phyloP scores from a whole-genome alignment of 2,113 vertebrate species.

The Amazona guildingii region DNA sequence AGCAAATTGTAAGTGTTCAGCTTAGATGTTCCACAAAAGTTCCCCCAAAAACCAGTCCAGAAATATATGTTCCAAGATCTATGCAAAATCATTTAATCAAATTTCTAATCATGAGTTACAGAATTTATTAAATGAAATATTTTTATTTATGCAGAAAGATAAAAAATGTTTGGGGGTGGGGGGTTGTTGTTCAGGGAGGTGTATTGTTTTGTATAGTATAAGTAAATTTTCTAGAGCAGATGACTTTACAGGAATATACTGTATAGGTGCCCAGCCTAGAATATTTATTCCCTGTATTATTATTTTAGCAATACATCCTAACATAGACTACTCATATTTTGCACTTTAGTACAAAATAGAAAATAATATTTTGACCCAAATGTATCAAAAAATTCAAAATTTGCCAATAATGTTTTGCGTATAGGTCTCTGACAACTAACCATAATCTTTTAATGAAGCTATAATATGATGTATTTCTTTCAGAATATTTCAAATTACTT shows the following conservation, averaged over 20 bases:
- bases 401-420: not conserved
- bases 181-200: not conserved
- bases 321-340: not conserved
- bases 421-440: not conserved
- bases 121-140: not conserved
- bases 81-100: not conserved
- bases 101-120: not conserved
- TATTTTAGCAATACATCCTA: not conserved
- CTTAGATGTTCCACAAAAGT: not conserved
- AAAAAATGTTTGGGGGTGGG: not conserved
- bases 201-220: not conserved
- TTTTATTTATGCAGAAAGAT: not conserved
- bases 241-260: not conserved
- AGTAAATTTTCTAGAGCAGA: not conserved
- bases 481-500: not conserved
- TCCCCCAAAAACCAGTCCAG: not conserved
- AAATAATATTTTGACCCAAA: not conserved
- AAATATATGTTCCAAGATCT: not conserved
- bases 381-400: not conserved
- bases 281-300: not conserved
- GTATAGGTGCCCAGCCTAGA: not conserved
- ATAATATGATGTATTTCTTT: not conserved
- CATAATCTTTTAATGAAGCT: not conserved
- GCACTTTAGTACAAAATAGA: not conserved
- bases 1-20: not conserved